These are phyloP conservation scores for Marmota monax DNA, from an alignment of 2,113 vertebrate species.

Conservation along the genomic window DNA sequence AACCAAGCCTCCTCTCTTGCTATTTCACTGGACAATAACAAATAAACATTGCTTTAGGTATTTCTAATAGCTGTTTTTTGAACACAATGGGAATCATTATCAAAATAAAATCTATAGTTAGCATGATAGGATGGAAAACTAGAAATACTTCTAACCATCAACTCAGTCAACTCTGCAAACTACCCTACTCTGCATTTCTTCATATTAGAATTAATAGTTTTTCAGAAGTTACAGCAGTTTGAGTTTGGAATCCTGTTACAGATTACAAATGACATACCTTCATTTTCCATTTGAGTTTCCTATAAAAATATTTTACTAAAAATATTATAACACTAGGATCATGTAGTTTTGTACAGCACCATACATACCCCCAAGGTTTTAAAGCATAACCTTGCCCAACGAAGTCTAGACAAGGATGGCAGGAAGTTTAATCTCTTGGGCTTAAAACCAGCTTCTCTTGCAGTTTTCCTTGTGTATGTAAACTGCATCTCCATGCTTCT, in stretches of 20 bases:
- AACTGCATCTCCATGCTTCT: not conserved
- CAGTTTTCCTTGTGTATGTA: not conserved
- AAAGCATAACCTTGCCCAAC: not conserved
- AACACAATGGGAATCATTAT: not conserved
- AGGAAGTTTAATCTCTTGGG: conserved; percentile 6
- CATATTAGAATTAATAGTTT: not conserved
- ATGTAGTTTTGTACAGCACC: not conserved
- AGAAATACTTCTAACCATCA: not conserved
- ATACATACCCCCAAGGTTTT: not conserved
- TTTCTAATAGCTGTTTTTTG: not conserved
- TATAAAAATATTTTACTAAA: conserved; percentile 21
- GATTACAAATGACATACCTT: not conserved
- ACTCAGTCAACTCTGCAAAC: not conserved
- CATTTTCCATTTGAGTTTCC: not conserved
- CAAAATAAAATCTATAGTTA: not conserved
- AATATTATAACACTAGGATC: not conserved
- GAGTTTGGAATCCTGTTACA: not conserved
- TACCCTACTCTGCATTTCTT: not conserved
- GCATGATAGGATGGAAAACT: not conserved
- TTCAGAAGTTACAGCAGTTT: not conserved
- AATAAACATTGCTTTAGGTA: not conserved
- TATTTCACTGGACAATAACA: not conserved
- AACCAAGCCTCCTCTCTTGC: not conserved
- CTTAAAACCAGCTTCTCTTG: not conserved
- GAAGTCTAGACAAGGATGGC: not conserved